Evolutionary conservation across 2,888 invertebrate species (phyloP).

Genomic region (Pollenia angustigena): DNA sequence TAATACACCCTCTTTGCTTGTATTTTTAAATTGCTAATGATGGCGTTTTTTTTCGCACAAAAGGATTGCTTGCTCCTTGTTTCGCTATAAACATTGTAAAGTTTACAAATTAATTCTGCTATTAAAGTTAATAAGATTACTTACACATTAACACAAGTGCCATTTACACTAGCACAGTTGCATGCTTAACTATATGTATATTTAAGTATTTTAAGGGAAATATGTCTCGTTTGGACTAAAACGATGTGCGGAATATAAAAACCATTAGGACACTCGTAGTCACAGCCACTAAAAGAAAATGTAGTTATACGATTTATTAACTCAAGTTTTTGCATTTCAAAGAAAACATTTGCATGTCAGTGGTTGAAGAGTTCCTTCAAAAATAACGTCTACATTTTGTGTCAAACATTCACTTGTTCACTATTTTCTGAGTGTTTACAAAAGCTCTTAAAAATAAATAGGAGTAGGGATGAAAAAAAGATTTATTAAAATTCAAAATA

Average conservation of each 20-base stretch:
- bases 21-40: slow-evolving; percentile 22
- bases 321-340: too few relatives aligned
- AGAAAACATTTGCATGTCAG: too few relatives aligned
- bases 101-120: slow-evolving; percentile 44
- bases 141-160: slow-evolving; percentile 21
- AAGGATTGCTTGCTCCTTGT: not conserved
- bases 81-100: slow-evolving; percentile 12
- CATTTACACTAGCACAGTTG: slow-evolving; percentile 4
- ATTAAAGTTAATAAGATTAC: slow-evolving; percentile 39
- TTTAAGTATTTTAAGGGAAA: too few relatives aligned
- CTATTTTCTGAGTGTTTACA: too few relatives aligned
- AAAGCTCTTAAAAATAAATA: too few relatives aligned
- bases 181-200: slow-evolving; percentile 11
- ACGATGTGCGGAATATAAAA: not conserved
- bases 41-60: not conserved
- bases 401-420: too few relatives aligned
- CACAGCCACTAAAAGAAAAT: not conserved
- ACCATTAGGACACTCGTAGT: slow-evolving; percentile 1
- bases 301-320: not conserved
- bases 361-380: too few relatives aligned
- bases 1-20: not conserved
- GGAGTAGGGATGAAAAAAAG: too few relatives aligned
- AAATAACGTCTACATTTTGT: too few relatives aligned
- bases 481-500: too few relatives aligned
- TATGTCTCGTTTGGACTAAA: too few relatives aligned